Evolutionary conservation across 2,888 invertebrate species (phyloP).

Genomic region (Bhutanitis thaidina): DNA sequence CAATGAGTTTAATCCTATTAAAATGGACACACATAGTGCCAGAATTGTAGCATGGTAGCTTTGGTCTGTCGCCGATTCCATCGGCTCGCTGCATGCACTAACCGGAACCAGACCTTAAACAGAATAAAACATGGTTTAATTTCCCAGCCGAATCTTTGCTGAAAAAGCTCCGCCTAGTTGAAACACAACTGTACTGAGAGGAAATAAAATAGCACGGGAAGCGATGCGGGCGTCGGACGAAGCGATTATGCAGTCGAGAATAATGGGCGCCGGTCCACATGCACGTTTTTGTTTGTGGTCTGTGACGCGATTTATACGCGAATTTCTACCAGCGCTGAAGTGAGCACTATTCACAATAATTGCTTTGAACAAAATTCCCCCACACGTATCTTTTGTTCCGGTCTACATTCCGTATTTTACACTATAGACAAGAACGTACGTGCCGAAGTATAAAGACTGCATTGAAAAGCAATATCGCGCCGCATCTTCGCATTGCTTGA

Average conservation of each 20-base stretch:
- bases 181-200: slow-evolving; percentile 73
- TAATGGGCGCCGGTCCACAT: slow-evolving; percentile 78
- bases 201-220: slow-evolving; percentile 78
- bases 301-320: slow-evolving; percentile 79
- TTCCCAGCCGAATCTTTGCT: slow-evolving; percentile 56
- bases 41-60: slow-evolving; percentile 72
- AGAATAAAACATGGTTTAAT: slow-evolving; percentile 78
- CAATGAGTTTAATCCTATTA: slow-evolving; percentile 78
- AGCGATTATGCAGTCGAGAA: slow-evolving; percentile 80
- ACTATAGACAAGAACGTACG: slow-evolving; percentile 27
- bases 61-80: slow-evolving; percentile 73
- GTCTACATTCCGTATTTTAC: slow-evolving; percentile 34
- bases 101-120: slow-evolving; percentile 75
- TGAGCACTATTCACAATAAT: slow-evolving; percentile 78
- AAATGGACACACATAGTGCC: slow-evolving; percentile 74
- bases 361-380: slow-evolving; percentile 72
- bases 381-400: slow-evolving; percentile 58
- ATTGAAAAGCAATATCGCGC: slow-evolving; percentile 11
- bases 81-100: slow-evolving; percentile 56
- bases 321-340: slow-evolving; percentile 76
- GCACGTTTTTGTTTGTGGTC: slow-evolving; percentile 80
- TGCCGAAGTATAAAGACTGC: slow-evolving; percentile 17
- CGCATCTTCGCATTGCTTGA: slow-evolving; percentile 33
- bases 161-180: slow-evolving; percentile 72
- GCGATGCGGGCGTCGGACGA: slow-evolving; percentile 79